Percentiles rank a stretch among this genome's conserved stretches.
Evolutionary conservation across 2,113 vertebrate species (phyloP).

Genomic region (Pseudopodoces humilis): DNA sequence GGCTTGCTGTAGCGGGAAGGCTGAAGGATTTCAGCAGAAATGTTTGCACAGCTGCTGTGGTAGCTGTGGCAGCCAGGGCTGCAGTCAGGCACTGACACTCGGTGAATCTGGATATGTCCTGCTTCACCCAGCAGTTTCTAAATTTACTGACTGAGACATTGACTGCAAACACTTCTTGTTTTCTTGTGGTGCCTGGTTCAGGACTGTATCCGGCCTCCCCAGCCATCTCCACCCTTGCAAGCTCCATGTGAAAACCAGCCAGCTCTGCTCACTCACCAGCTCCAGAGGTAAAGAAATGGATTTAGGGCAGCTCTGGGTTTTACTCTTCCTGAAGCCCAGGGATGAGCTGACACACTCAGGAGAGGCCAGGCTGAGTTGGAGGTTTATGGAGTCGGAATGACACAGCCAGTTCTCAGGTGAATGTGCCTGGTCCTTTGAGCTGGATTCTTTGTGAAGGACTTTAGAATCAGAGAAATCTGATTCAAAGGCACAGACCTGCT

Average conservation of each 20-base stretch:
- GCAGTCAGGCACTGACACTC: not conserved
- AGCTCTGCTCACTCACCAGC: slow-evolving; percentile 97
- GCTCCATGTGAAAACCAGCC: slow-evolving; percentile 95
- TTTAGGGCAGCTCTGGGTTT: not conserved
- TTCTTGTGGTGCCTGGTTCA: slow-evolving; percentile 33
- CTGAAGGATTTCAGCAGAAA: not conserved
- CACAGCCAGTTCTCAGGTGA: not conserved
- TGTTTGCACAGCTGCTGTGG: not conserved
- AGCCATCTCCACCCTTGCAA: slow-evolving; percentile 82
- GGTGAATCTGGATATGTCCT: not conserved
- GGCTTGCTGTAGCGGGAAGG: not conserved
- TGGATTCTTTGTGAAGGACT: not conserved
- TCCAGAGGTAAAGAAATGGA: slow-evolving; percentile 85
- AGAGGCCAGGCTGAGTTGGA: not conserved
- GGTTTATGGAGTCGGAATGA: not conserved
- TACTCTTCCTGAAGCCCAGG: not conserved
- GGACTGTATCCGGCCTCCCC: slow-evolving; percentile 79
- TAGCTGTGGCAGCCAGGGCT: not conserved
- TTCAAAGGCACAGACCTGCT: not conserved
- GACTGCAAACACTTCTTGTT: slow-evolving; percentile 2
- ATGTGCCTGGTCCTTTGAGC: not conserved
- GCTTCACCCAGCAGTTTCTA: not conserved
- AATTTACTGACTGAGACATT: not conserved
- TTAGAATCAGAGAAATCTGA: not conserved
- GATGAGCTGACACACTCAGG: not conserved